Base-by-base conservation (phyloP, 2,113 vertebrate genomes). In the Gyps fulvus region DNA sequence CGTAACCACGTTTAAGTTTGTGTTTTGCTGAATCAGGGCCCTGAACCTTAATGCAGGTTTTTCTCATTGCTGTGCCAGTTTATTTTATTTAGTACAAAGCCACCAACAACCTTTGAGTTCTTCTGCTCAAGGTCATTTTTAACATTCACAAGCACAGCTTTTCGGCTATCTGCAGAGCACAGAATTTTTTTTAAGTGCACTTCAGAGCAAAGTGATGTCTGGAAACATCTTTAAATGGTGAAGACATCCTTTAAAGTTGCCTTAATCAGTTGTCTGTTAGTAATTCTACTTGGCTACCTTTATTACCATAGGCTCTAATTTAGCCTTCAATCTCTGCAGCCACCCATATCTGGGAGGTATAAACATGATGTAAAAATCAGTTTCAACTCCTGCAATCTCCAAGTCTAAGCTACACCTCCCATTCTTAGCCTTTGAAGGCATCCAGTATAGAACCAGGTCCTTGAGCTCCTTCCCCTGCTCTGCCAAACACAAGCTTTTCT, bases 101-200 rank as follows among this genome's bases (percentile, higher is more conserved):
- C 87, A 96, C 70, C 66, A 95, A 69, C 70, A 83, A 89, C 81
- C 91, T 92, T 50, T 91, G 87, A 96, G 89, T 80, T 84, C 65
- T 93, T 94, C 87, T 66, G 86, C 58, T 95, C 94, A 95, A 93
- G 96, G 97, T 95, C 89, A 97, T 90, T 95, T 93, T 97, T 94
- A 96, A 89, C 89, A 97, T 95, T 94, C 96, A 94, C 58, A 94
- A 88, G 82, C 95, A 94, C 58, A 95, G 94, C 78, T 95, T 96
- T 94, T 83, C 95, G 95, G 89, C 95, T 95, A 81, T 95, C 91
- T 92, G 81, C 93, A 96, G 80, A 95, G 66, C 31, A 91, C 16
- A 90, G 71, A n/a, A 6, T 40, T 90, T 91, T 93, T 94, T 90
- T 36, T 0, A 84, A 93, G 67, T 93, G 76, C 71, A 74, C 92